Base-by-base conservation (phyloP, 1,140 invertebrate species). In the Trypoxylus dichotomus region DNA sequence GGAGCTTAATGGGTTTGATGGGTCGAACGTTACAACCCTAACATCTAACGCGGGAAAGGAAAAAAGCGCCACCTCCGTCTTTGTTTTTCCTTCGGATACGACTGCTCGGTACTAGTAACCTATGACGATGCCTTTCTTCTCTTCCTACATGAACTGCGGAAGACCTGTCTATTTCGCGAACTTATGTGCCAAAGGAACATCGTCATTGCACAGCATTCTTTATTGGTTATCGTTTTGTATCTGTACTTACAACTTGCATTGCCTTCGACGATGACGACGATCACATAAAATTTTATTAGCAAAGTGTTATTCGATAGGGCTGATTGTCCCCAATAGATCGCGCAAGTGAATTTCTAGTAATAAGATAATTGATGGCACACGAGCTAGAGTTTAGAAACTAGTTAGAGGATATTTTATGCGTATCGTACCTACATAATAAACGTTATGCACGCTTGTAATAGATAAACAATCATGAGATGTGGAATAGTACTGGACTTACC, bases 1-100 rank as follows among this genome's bases (percentile, higher is more conserved):
- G 77, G 77, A 73, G 54, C 76, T 81, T 81, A 79, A 81, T 81
- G 80, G 77, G 75, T 13, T 68, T 68, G 60, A 68, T 27, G 27
- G 27, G 60, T 25, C 24, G 60, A 25, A 68, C 60, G 60, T 68
- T 29, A 68, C 60, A 29, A 68, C 60, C 60, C 60, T 68, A 68
- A 54, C 47, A 54, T 68, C 27, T 11, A 68, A 15, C 60, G 60
- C 11, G 5, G 27, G 60, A 24, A 29, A 68, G 60, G 3, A 19
- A 54, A 54, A 54, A 54, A 54, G 19, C 47, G 19, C 19, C 47
- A 54, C 47, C 47, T 54, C 19, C 47, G 47, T n/a, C 47, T 54
- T 54, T n/a, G 47, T 54, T 54, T 54, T 54, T 54, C 15, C n/a
- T n/a, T 19, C 7, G 47, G 7, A 8, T 3, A 19, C 15, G 47